Percentiles rank a stretch among this genome's conserved stretches.
These are phyloP conservation scores for Promerops cafer DNA, from an alignment of 2,113 vertebrate species.

Conservation along the genomic window DNA sequence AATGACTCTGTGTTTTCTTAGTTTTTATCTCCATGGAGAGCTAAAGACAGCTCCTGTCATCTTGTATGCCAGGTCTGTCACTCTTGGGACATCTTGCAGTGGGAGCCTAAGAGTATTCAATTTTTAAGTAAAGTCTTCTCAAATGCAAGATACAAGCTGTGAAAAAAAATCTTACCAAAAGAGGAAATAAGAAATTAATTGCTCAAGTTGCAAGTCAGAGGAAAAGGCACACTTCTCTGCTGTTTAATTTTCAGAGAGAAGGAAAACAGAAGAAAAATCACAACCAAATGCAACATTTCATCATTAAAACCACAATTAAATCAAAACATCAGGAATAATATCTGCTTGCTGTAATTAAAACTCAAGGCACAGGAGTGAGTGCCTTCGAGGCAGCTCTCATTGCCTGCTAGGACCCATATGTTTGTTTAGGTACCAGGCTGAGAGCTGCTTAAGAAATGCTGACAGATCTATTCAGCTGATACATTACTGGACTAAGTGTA, in stretches of 20 bases:
- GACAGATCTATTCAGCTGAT: background rate
- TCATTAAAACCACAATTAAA: background rate
- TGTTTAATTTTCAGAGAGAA: background rate
- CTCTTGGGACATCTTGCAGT: background rate
- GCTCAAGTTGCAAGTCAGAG: background rate
- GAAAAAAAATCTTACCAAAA: background rate
- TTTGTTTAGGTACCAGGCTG: background rate
- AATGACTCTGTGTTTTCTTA: background rate
- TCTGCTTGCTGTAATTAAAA: background rate
- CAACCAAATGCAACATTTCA: background rate
- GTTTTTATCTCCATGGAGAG: background rate
- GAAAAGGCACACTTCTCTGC: background rate
- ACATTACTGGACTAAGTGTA: background rate
- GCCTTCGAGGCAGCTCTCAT: background rate
- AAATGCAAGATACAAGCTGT: background rate
- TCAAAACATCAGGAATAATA: background rate
- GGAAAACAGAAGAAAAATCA: background rate
- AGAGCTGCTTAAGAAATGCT: background rate
- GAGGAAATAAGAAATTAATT: background rate
- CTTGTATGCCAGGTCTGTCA: background rate
- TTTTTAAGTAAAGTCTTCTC: background rate
- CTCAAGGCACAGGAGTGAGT: background rate
- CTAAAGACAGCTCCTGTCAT: conserved; percentile 10
- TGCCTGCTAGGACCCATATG: background rate
- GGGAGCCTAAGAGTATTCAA: background rate